Conservation (phyloP, 2,797 vertebrate genomes). For the Todus mexicanus region DNA sequence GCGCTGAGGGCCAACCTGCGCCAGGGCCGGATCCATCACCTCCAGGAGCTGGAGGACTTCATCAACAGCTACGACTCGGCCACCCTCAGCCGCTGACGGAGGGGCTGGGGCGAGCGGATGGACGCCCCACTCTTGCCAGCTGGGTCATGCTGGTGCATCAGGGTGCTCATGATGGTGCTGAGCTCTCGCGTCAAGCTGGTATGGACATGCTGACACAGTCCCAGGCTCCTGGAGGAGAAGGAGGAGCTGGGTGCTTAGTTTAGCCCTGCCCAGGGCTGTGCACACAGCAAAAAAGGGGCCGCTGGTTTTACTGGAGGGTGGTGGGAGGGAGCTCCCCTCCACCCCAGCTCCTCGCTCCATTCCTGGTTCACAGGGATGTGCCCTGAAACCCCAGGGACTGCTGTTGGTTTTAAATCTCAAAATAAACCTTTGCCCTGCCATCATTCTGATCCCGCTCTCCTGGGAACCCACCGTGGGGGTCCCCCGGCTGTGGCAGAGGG, state of each 20-base stretch:
- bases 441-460: accelerated
- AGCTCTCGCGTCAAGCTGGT: accelerated
- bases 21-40: conserved; percentile 19
- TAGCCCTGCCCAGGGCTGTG: neutral
- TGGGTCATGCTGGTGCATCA: accelerated
- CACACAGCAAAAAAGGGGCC: neutral
- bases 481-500: neutral
- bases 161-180: neutral
- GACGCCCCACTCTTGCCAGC: neutral
- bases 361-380: neutral
- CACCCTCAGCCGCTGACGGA: neutral
- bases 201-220: accelerated
- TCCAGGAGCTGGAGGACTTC: conserved; percentile 48
- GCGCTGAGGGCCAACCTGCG: conserved; percentile 61
- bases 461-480: neutral
- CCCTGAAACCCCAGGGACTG: accelerated
- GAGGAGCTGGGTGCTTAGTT: neutral
- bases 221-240: neutral
- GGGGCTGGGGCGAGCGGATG: accelerated
- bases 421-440: neutral
- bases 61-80: conserved; percentile 46
- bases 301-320: neutral
- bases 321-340: neutral
- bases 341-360: accelerated
- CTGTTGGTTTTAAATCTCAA: neutral